phyloP scores from a whole-genome alignment of 2,888 invertebrate species.

The Micoletzkya japonica region DNA sequence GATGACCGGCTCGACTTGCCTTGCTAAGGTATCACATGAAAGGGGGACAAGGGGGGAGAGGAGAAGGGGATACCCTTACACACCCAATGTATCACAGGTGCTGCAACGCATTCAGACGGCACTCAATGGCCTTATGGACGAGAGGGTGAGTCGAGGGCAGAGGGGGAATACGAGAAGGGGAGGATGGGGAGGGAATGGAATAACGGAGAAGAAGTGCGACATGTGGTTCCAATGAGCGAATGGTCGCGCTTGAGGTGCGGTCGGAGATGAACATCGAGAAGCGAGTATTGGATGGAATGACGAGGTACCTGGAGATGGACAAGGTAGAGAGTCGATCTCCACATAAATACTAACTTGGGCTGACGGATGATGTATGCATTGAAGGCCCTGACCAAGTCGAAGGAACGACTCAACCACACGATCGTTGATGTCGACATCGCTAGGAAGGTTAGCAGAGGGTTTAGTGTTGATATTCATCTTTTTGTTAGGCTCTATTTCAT shows the following conservation, averaged over 20 bases:
- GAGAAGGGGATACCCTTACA: too few relatives aligned
- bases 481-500: too few relatives aligned
- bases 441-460: conserved; percentile 29
- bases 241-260: conserved; percentile 35
- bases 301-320: conserved; percentile 37
- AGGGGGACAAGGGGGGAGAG: neutral
- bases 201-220: too few relatives aligned
- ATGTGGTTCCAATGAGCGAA: neutral
- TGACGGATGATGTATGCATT: neutral
- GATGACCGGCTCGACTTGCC: conserved; percentile 38
- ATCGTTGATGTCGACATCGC: conserved; percentile 42
- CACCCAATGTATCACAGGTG: too few relatives aligned
- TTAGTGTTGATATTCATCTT: too few relatives aligned
- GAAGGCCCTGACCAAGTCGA: conserved; percentile 29
- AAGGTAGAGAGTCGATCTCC: conserved; percentile 29
- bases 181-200: too few relatives aligned
- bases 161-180: neutral
- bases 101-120: conserved; percentile 6
- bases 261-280: conserved; percentile 41
- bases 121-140: conserved; percentile 20
- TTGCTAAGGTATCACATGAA: conserved; percentile 35
- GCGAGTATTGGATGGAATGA: conserved; percentile 41
- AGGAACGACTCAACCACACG: conserved; percentile 27
- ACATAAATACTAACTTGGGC: too few relatives aligned
- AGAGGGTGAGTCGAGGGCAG: conserved; percentile 15